These are phyloP conservation scores for Panopea generosa DNA, from an alignment of 2,888 invertebrate species.

Conservation along the genomic window DNA sequence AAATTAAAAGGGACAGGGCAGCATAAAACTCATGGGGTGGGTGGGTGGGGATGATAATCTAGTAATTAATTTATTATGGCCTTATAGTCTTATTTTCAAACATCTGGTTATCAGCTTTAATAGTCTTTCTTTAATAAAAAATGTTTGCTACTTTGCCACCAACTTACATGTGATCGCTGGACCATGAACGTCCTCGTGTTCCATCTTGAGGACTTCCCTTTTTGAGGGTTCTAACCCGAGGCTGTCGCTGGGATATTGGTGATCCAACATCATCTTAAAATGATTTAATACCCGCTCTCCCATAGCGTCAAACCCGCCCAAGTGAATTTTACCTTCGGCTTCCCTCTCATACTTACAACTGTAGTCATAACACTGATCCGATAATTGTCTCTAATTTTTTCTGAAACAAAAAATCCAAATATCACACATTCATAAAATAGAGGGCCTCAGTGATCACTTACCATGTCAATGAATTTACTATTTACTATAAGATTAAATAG, in stretches of 20 bases:
- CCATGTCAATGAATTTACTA: no score
- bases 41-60: no score
- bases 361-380: constrained; percentile 42
- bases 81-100: no score
- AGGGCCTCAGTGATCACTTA: no score
- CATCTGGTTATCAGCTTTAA: no score
- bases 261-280: constrained; percentile 59
- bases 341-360: constrained; percentile 33
- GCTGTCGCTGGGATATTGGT: constrained; percentile 63
- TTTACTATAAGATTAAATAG: no score
- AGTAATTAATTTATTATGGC: no score
- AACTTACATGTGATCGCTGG: constrained; percentile 66
- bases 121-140: no score
- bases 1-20: no score
- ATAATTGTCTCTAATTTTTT: constrained; percentile 41
- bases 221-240: constrained; percentile 46
- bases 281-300: constrained; percentile 58
- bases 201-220: constrained; percentile 47
- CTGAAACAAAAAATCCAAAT: constrained; percentile 29
- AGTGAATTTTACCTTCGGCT: constrained; percentile 24
- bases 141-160: no score
- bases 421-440: no score
- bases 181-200: constrained; percentile 71
- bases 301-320: constrained; percentile 65
- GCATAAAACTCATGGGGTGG: no score